phyloP scores from a whole-genome alignment of 2,888 invertebrate species.

The Thereva nobilitata region DNA sequence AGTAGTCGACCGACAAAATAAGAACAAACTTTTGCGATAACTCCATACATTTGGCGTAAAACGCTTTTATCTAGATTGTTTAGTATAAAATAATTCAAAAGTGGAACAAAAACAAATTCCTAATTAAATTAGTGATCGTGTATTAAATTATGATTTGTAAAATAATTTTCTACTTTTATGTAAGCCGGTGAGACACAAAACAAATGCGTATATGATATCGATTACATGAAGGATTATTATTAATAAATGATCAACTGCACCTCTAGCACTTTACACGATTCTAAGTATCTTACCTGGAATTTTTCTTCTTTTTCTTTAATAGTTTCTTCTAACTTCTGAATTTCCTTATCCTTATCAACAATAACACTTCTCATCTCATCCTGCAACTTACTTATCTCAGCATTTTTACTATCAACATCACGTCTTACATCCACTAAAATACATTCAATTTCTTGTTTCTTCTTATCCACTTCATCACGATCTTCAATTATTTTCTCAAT shows the following conservation, averaged over 20 bases:
- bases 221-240: too few species aligned
- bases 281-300: slow-evolving; percentile 46
- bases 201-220: background rate
- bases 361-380: slow-evolving; percentile 50
- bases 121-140: background rate
- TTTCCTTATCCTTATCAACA: slow-evolving; percentile 51
- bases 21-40: too few species aligned
- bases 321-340: slow-evolving; percentile 51
- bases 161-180: background rate
- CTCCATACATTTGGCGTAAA: too few species aligned
- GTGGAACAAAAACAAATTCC: background rate
- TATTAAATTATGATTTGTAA: background rate
- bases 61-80: too few species aligned
- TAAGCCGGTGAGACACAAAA: background rate
- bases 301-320: slow-evolving; percentile 54
- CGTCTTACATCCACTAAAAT: slow-evolving; percentile 56
- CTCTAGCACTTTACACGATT: too few species aligned
- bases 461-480: slow-evolving; percentile 32
- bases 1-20: too few species aligned
- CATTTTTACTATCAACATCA: slow-evolving; percentile 47
- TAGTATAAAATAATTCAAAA: too few species aligned
- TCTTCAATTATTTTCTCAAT: slow-evolving; percentile 49
- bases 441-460: slow-evolving; percentile 29
- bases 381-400: slow-evolving; percentile 46
- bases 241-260: too few species aligned